These are phyloP conservation scores for Stegophylla sp. DNA, from an alignment of 2,888 invertebrate genomes.

Conservation along the genomic window DNA sequence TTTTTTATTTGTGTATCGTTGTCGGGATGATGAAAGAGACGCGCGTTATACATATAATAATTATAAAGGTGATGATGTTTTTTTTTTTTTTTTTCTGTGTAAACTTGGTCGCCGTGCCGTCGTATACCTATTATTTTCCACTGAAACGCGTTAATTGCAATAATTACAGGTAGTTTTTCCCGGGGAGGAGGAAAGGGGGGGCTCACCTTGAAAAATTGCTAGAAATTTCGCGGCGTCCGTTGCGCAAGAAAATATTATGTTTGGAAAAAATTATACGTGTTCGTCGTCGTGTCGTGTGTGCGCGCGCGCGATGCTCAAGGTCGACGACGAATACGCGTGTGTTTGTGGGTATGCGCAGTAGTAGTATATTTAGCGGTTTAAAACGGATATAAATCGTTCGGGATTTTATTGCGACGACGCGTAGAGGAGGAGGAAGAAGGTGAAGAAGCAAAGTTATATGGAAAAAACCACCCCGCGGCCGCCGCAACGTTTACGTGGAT, in stretches of 20 bases:
- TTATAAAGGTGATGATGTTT: conserved; percentile 7
- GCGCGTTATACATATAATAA: not conserved
- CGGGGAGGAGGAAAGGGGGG: not conserved
- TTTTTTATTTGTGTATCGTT: not conserved
- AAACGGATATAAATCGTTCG: not conserved
- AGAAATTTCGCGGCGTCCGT: conserved; percentile 35
- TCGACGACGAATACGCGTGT: too few relatives aligned
- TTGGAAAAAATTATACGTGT: conserved; percentile 18
- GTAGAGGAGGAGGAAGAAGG: not conserved
- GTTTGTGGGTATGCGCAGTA: not conserved
- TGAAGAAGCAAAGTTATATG: not conserved
- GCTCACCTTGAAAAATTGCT: conserved; percentile 46
- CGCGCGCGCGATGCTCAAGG: conserved; percentile 14
- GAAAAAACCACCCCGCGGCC: conserved; percentile 1
- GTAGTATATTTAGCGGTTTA: not conserved
- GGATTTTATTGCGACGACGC: not conserved
- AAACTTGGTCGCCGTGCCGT: not conserved
- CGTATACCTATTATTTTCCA: too few relatives aligned
- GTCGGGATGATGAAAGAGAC: conserved; percentile 28
- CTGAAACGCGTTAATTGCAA: conserved; percentile 39
- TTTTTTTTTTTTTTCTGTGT: not conserved
- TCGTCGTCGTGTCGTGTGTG: not conserved
- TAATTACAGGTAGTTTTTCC: conserved; percentile 29
- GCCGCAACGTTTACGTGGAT: not conserved
- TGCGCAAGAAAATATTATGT: conserved; percentile 15